Evolutionary conservation across 2,888 invertebrate species (phyloP).

Genomic region (Microdon myrmicae): DNA sequence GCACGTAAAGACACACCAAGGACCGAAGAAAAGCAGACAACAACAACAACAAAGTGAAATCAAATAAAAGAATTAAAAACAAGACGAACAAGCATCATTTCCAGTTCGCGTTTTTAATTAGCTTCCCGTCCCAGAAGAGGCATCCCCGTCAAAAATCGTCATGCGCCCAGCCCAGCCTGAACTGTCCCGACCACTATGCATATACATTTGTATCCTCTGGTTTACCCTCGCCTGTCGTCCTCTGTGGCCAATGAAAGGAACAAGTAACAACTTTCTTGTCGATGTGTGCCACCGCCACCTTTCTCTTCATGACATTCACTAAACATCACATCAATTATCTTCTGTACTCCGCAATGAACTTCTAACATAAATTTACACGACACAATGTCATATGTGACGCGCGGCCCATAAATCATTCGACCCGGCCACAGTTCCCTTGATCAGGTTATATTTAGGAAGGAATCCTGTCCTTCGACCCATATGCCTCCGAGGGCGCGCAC

Average conservation of each 20-base stretch:
- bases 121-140: constrained; percentile 37
- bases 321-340: constrained; percentile 53
- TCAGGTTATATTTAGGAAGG: constrained; percentile 31
- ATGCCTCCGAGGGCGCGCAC: constrained; percentile 30
- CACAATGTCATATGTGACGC: constrained; percentile 50
- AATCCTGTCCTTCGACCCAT: constrained; percentile 45
- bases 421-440: constrained; percentile 25
- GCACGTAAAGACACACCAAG: constrained; percentile 23
- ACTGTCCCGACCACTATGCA: not conserved
- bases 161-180: not conserved
- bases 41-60: not conserved
- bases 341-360: constrained; percentile 52
- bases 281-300: constrained; percentile 43
- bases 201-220: constrained; percentile 7
- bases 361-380: constrained; percentile 52
- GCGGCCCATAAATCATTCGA: constrained; percentile 44
- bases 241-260: constrained; percentile 19
- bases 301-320: constrained; percentile 46
- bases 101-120: constrained; percentile 52
- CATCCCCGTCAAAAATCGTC: constrained; percentile 32
- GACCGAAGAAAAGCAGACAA: no score
- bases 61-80: constrained; percentile 12
- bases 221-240: constrained; percentile 12
- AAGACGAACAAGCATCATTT: constrained; percentile 46
- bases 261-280: constrained; percentile 32